Evolutionary conservation across 2,797 vertebrate species (phyloP).

Genomic region (Cirrhinus molitorella): DNA sequence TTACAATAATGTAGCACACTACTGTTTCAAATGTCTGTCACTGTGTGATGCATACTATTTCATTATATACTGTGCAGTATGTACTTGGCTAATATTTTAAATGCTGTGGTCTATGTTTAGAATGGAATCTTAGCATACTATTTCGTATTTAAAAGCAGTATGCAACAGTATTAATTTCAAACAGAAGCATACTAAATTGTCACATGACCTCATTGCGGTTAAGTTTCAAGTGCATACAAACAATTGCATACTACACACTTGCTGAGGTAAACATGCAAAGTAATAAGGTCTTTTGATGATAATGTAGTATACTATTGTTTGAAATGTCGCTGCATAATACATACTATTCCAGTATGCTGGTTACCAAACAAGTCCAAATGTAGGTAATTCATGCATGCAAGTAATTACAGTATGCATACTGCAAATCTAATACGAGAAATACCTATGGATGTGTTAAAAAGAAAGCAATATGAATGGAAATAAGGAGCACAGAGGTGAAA

Average conservation of each 20-base stretch:
- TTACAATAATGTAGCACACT: background rate
- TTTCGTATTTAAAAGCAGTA: background rate
- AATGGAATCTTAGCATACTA: background rate
- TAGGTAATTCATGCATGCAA: background rate
- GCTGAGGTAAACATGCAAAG: background rate
- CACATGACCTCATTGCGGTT: background rate
- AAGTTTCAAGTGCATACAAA: background rate
- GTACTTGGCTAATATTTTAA: background rate
- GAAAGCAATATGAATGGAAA: constrained; percentile 7
- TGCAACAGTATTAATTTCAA: no score
- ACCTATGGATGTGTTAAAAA: background rate
- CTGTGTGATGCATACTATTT: background rate
- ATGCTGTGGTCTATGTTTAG: background rate
- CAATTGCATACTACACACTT: background rate
- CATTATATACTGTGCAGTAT: background rate
- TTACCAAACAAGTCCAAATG: background rate
- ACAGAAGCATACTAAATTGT: background rate
- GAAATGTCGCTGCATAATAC: background rate
- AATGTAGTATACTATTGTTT: background rate
- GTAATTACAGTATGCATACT: background rate
- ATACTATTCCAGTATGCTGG: background rate
- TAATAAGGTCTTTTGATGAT: background rate
- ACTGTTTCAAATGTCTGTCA: background rate
- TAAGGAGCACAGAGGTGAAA: background rate
- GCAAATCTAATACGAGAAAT: background rate